Percentiles rank a stretch among this genome's conserved stretches.
Conservation (phyloP, 2,113 vertebrate genomes). For the Neolamprologus caudopunctatus region DNA sequence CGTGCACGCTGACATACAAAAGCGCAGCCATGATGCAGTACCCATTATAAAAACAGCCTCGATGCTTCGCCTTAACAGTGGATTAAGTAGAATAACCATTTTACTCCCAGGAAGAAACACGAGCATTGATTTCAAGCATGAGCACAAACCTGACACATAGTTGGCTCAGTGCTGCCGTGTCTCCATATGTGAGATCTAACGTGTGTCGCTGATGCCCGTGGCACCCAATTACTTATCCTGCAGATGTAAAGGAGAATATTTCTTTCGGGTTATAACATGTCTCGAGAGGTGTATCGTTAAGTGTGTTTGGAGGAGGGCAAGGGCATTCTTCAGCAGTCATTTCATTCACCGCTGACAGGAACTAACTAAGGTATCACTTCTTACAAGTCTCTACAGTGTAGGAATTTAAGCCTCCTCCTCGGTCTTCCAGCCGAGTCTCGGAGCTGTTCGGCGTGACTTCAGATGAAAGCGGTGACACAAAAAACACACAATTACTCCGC, state of each 20-base stretch:
- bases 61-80: neutral
- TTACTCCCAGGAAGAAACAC: neutral
- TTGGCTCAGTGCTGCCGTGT: neutral
- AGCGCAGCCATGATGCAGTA: neutral
- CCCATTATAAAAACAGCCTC: neutral
- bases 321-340: constrained; percentile 23
- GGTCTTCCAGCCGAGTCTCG: neutral
- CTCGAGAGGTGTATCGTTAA: neutral
- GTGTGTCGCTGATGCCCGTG: neutral
- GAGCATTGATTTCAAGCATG: neutral
- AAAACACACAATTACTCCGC: neutral
- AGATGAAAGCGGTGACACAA: neutral
- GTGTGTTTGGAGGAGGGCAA: neutral
- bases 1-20: neutral
- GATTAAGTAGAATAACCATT: neutral
- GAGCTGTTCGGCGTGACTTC: neutral
- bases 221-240: neutral
- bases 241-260: constrained; percentile 1
- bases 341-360: constrained; percentile 32
- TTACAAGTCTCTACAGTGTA: constrained; percentile 51
- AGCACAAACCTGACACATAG: neutral
- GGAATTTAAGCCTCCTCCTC: constrained; percentile 16
- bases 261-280: constrained; percentile 33
- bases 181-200: neutral
- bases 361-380: constrained; percentile 14